phyloP scores from a whole-genome alignment of 2,113 vertebrate genomes.

The Deroptyus accipitrinus region DNA sequence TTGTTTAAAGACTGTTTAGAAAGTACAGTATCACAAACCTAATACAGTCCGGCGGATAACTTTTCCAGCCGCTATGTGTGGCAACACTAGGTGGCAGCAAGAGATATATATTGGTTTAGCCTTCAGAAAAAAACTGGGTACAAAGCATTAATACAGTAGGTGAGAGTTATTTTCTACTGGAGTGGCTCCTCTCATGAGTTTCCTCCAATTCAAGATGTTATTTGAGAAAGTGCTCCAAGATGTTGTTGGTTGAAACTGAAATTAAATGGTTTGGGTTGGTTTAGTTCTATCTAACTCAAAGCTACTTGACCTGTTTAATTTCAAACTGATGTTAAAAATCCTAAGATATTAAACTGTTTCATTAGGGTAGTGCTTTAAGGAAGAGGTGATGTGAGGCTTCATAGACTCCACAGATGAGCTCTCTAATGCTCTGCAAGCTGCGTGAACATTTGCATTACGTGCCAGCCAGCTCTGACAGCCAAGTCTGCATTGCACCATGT shows the following conservation, averaged over 20 bases:
- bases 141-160: background rate
- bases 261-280: background rate
- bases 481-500: background rate
- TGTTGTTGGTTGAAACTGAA: background rate
- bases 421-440: background rate
- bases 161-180: background rate
- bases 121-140: background rate
- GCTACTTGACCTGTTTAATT: background rate
- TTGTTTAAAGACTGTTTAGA: background rate
- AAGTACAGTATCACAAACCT: background rate
- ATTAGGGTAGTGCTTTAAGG: background rate
- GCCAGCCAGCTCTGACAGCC: background rate
- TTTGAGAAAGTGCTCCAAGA: background rate
- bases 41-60: background rate
- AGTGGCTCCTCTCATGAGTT: fast-evolving
- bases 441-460: fast-evolving
- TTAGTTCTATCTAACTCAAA: background rate
- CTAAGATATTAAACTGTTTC: background rate
- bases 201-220: background rate
- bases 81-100: slow-evolving; percentile 6
- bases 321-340: background rate
- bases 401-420: background rate
- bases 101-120: background rate
- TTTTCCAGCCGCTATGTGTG: background rate
- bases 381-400: fast-evolving